Conservation (phyloP, 2,888 invertebrate genomes). For the Tortricodes alternella region DNA sequence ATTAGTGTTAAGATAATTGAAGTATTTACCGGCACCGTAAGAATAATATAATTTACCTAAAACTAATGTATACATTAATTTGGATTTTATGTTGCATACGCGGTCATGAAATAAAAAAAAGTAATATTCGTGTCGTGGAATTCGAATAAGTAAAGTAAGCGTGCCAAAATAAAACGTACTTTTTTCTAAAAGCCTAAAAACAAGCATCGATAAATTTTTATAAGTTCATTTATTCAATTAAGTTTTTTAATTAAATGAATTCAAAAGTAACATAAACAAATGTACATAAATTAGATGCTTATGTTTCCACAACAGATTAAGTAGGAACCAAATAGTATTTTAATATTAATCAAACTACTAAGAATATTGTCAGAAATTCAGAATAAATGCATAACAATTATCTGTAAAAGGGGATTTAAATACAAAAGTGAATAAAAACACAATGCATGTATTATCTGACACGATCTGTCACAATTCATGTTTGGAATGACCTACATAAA, state of each 20-base stretch:
- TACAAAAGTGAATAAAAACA: slow-evolving; percentile 39
- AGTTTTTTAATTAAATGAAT: not conserved
- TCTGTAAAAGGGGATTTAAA: slow-evolving; percentile 22
- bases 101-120: too few relatives aligned
- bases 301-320: not conserved
- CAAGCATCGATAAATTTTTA: too few relatives aligned
- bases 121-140: too few relatives aligned
- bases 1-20: too few relatives aligned
- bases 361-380: slow-evolving; percentile 3
- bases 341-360: not conserved
- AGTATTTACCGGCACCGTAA: too few relatives aligned
- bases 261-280: not conserved
- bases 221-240: too few relatives aligned
- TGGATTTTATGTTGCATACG: too few relatives aligned
- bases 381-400: slow-evolving; percentile 24
- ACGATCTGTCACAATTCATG: slow-evolving; percentile 33
- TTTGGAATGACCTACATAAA: slow-evolving; percentile 54
- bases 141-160: too few relatives aligned
- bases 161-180: too few relatives aligned
- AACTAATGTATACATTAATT: too few relatives aligned
- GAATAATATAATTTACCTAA: too few relatives aligned
- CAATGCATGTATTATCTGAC: slow-evolving; percentile 25
- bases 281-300: not conserved
- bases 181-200: too few relatives aligned
- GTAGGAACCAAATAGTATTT: not conserved